Evolutionary conservation across 2,888 invertebrate species (phyloP), one percentile per base, ranked within the genome.

Genomic region (Trilocha varians): DNA sequence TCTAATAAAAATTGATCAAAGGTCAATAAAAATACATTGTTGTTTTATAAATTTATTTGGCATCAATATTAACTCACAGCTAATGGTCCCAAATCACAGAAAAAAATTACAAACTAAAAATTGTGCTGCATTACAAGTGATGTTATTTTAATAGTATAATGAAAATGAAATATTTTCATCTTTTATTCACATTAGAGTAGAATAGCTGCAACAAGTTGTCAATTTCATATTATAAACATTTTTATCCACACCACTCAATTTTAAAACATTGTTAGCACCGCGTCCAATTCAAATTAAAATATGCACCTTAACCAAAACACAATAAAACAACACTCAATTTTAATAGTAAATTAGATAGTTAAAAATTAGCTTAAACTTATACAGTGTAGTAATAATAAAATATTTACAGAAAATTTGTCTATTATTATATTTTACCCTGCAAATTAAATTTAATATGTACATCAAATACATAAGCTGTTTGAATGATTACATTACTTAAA

Each of bases 61-160:
- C 63, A 64, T 68, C 55, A 64, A 62, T 43, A 58, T 55, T 56
- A 52, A 54, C 41, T 57, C 60, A 67, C 61, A 64, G 55, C 52
- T 56, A 57, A 60, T 74, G 70, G 73, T 68, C 67, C 70, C 70
- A 62, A 55, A 65, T 58, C 58, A 65, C 59, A 56, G 49, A 54
- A 48, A 41, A 55, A 44, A 44, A 39, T 41, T 33, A 41, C 37
- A 36, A 40, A 25, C 25, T 25, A 25, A 3, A 25, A 25, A 2
- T 25, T 25, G 25, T 25, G 25, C 5, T 3, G 5, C 25, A 25
- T 11, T 25, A 25, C 25, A 25, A 25, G 25, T 25, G 25, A 9
- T 9, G 25, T 25, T 9, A 25, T 25, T n/a, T n/a, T n/a, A n/a
- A n/a, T n/a, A n/a, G n/a, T n/a, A n/a, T n/a, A n/a, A n/a, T n/a